A percentile compares a stretch with the other conserved stretches of the same genome.
Conservation (phyloP, 2,888 invertebrate species). For the Plagodis pulveraria region DNA sequence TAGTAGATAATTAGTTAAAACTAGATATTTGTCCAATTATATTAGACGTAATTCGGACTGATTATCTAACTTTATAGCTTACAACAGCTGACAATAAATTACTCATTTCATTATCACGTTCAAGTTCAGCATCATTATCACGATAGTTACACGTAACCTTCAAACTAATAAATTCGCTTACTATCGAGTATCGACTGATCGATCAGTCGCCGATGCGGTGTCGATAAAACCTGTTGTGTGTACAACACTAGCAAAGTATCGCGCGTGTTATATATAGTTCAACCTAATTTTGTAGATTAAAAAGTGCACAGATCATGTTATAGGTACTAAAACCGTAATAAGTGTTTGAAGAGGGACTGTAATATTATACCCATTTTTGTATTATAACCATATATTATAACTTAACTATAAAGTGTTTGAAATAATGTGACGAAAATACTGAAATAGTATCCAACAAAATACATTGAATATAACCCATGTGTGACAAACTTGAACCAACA, state of each 20-base stretch:
- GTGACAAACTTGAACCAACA: no score
- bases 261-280: conserved; percentile 19
- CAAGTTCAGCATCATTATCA: conserved; percentile 23
- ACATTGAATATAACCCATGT: no score
- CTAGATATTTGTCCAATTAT: no score
- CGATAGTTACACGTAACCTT: conserved; percentile 29
- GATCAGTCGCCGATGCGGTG: conserved; percentile 39
- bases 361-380: conserved; percentile 1
- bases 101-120: conserved; percentile 24
- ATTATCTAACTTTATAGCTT: no score
- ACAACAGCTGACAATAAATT: not conserved
- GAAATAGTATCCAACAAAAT: no score
- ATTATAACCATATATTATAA: not conserved
- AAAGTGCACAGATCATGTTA: no score
- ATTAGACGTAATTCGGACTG: no score
- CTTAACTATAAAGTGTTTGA: not conserved
- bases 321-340: not conserved
- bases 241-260: conserved; percentile 28
- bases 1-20: no score
- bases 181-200: conserved; percentile 20
- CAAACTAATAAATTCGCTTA: conserved; percentile 14
- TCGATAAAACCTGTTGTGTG: conserved; percentile 41
- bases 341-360: not conserved
- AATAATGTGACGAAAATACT: no score
- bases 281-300: no score